These are phyloP conservation scores for Drosophila eugracilis DNA, from an alignment of 1,140 invertebrate species.

Conservation along the genomic window DNA sequence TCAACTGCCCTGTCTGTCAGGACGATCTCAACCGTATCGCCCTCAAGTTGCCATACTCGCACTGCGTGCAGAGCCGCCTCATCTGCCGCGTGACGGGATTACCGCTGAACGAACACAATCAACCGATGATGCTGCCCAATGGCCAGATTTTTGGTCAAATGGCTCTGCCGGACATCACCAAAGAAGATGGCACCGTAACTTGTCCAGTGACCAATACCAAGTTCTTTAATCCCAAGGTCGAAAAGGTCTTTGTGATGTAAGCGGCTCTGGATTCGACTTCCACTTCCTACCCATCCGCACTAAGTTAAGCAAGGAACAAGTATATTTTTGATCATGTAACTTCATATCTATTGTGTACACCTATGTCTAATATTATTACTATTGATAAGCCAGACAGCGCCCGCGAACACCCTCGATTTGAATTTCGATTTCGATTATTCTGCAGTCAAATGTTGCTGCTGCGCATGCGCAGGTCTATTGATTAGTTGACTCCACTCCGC, in stretches of 20 bases:
- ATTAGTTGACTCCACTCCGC: constrained; percentile 52
- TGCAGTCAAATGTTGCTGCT: constrained; percentile 28
- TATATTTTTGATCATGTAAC: constrained; percentile 67
- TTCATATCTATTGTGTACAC: constrained; percentile 51
- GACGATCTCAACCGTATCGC: constrained; percentile 95
- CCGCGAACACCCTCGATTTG: constrained; percentile 37
- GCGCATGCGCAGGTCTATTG: constrained; percentile 74
- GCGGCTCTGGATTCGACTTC: constrained; percentile 9
- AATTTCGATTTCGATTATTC: constrained; percentile 60
- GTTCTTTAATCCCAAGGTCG: constrained; percentile 94
- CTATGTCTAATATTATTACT: constrained; percentile 39
- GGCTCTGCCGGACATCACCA: constrained; percentile 94
- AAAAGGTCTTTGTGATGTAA: constrained; percentile 98
- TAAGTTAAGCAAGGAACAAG: constrained; percentile 64
- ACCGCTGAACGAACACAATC: constrained; percentile 98
- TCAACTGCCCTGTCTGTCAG: constrained; percentile 97
- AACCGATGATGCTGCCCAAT: constrained; percentile 99
- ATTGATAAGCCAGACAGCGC: constrained; percentile 19
- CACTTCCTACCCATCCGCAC: constrained; percentile 37
- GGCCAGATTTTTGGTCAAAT: constrained; percentile 98
- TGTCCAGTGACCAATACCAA: constrained; percentile 97
- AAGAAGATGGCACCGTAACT: constrained; percentile 94
- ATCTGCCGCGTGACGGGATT: constrained; percentile 94
- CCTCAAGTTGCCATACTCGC: constrained; percentile 94
- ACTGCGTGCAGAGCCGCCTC: constrained; percentile 97